Conservation (phyloP, 2,113 vertebrate genomes). For the Chrysochloris asiatica region DNA sequence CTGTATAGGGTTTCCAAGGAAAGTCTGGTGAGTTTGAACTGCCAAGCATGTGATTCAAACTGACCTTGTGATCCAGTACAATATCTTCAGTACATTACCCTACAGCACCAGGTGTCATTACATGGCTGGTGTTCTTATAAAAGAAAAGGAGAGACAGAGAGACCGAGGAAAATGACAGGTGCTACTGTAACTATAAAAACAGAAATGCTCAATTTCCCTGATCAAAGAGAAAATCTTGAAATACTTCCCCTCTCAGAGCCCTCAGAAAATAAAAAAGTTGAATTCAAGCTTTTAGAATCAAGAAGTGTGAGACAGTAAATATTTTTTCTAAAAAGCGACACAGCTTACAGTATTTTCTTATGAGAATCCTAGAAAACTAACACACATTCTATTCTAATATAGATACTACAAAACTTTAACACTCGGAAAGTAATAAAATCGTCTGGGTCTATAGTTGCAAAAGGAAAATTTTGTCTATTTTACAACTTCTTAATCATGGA, state of each 20-base stretch:
- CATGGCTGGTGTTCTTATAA: not conserved
- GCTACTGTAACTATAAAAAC: not conserved
- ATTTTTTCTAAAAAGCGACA: not conserved
- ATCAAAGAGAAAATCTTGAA: not conserved
- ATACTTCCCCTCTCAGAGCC: not conserved
- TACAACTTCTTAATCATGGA: not conserved
- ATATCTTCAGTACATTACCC: too few species aligned
- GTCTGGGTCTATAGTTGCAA: not conserved
- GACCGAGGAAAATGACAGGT: not conserved
- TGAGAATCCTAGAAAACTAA: not conserved
- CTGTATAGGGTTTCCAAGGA: too few species aligned
- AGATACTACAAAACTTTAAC: not conserved
- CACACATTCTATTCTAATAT: not conserved
- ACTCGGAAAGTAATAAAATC: not conserved
- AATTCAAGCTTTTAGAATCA: not conserved
- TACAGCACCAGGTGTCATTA: too few species aligned
- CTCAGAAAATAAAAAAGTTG: not conserved
- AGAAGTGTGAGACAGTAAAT: not conserved
- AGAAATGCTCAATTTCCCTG: not conserved
- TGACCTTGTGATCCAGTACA: too few species aligned
- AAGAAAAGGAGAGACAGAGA: not conserved
- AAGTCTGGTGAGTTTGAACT: too few species aligned
- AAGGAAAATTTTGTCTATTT: slow-evolving; percentile 21
- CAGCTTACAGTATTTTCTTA: not conserved
- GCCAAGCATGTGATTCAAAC: too few species aligned